phyloP scores from a whole-genome alignment of 2,113 vertebrate species.

The Hipposideros armiger region DNA sequence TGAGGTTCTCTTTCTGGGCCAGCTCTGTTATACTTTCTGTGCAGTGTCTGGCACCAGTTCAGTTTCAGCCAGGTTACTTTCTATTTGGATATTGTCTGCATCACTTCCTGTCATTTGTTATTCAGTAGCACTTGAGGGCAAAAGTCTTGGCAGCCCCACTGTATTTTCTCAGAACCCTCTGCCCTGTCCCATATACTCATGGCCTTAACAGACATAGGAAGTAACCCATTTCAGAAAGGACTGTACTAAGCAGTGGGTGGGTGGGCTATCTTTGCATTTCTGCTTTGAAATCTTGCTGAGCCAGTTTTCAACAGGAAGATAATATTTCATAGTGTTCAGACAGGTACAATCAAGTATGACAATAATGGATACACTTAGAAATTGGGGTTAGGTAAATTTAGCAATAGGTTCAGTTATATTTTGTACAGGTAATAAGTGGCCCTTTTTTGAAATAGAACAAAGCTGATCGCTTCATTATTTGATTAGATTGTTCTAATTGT shows the following conservation, averaged over 20 bases:
- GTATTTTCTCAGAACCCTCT: background rate
- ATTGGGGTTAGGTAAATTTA: slow-evolving; percentile 31
- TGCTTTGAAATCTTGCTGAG: slow-evolving; percentile 49
- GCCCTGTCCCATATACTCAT: background rate
- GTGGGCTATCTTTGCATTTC: background rate
- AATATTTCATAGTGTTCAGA: background rate
- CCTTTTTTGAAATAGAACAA: background rate
- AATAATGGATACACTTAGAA: slow-evolving; percentile 11
- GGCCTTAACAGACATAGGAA: background rate
- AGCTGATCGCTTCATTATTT: slow-evolving; percentile 60
- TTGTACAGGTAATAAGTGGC: background rate
- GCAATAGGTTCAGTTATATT: background rate
- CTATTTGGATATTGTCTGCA: background rate
- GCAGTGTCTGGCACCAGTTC: background rate
- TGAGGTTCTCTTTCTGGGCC: background rate
- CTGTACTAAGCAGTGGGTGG: background rate
- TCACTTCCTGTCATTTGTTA: background rate
- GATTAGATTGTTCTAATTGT: slow-evolving; percentile 42
- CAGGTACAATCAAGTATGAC: slow-evolving; percentile 20
- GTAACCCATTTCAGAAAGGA: background rate
- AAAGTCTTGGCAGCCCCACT: background rate
- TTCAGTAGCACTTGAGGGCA: background rate
- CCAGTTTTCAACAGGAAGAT: background rate
- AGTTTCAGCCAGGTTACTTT: background rate
- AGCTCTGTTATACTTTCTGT: background rate